phyloP scores from a whole-genome alignment of 2,113 vertebrate genomes.

The Cephalopterus ornatus region DNA sequence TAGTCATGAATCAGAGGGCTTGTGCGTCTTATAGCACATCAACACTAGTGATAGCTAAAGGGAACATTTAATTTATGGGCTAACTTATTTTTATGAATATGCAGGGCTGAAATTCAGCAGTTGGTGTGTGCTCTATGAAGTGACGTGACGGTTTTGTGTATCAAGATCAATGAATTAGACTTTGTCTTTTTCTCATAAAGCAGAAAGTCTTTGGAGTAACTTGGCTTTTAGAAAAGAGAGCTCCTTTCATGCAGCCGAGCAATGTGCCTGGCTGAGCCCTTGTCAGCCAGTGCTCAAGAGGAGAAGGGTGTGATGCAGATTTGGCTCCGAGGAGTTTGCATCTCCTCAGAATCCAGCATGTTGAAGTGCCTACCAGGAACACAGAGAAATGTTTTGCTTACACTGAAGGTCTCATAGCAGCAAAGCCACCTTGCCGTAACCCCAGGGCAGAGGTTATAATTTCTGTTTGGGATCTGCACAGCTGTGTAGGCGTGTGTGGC shows the following conservation, averaged over 20 bases:
- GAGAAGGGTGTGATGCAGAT: not conserved
- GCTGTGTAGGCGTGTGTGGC: not conserved
- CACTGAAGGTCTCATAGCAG: not conserved
- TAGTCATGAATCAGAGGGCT: conserved; percentile 71
- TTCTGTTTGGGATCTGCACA: not conserved
- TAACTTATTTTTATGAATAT: conserved; percentile 71
- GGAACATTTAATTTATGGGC: conserved; percentile 71
- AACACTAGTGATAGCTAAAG: conserved; percentile 64
- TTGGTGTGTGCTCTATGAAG: conserved; percentile 69
- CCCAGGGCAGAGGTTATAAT: not conserved
- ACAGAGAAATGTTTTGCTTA: not conserved
- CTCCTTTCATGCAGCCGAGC: not conserved
- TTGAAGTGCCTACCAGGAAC: not conserved
- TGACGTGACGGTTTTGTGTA: conserved; percentile 65
- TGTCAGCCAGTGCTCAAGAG: not conserved
- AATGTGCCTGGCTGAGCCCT: not conserved
- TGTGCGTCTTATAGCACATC: conserved; percentile 66
- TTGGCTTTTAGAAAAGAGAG: conserved; percentile 7
- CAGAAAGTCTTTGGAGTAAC: conserved; percentile 42
- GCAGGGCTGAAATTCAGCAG: conserved; percentile 68
- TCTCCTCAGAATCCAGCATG: not conserved
- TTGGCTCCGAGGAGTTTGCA: not conserved
- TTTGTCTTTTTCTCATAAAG: conserved; percentile 47
- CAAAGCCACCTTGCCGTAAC: not conserved
- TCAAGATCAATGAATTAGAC: conserved; percentile 70